Conservation (phyloP, 2,888 invertebrate species). For the Heliconius hortense region DNA sequence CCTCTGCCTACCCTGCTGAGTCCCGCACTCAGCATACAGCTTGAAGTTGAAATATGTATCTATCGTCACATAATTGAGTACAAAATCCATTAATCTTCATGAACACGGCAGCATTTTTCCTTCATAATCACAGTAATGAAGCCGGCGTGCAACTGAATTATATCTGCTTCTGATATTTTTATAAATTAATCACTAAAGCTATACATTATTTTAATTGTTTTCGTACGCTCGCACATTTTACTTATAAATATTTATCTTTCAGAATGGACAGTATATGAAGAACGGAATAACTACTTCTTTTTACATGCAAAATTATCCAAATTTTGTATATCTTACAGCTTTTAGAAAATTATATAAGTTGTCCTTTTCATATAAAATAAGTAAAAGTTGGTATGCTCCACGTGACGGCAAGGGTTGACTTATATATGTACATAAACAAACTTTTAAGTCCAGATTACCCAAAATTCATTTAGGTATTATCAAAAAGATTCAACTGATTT, state of each 20-base stretch:
- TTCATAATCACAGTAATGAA: slow-evolving; percentile 21
- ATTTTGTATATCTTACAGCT: neutral
- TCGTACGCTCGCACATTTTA: neutral
- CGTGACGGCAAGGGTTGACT: neutral
- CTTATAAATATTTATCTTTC: neutral
- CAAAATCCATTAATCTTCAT: slow-evolving; percentile 22
- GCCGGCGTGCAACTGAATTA: slow-evolving; percentile 19
- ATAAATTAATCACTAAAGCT: slow-evolving; percentile 13
- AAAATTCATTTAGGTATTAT: too few relatives aligned
- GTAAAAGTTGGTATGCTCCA: neutral
- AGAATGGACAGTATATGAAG: neutral
- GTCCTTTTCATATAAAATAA: neutral
- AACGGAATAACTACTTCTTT: neutral
- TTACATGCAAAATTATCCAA: neutral
- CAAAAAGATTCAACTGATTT: too few relatives aligned
- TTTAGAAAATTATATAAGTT: neutral
- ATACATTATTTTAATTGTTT: slow-evolving; percentile 1
- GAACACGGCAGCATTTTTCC: slow-evolving; percentile 7
- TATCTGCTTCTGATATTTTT: slow-evolving; percentile 11
- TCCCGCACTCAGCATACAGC: too few relatives aligned
- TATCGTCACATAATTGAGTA: slow-evolving; percentile 15
- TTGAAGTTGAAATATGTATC: too few relatives aligned
- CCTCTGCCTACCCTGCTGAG: too few relatives aligned
- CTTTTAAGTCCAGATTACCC: too few relatives aligned
- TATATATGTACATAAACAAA: neutral